Percentiles rank a stretch among this genome's conserved stretches.
phyloP scores from a whole-genome alignment of 2,797 vertebrate genomes.

The Margarornis squamiger region DNA sequence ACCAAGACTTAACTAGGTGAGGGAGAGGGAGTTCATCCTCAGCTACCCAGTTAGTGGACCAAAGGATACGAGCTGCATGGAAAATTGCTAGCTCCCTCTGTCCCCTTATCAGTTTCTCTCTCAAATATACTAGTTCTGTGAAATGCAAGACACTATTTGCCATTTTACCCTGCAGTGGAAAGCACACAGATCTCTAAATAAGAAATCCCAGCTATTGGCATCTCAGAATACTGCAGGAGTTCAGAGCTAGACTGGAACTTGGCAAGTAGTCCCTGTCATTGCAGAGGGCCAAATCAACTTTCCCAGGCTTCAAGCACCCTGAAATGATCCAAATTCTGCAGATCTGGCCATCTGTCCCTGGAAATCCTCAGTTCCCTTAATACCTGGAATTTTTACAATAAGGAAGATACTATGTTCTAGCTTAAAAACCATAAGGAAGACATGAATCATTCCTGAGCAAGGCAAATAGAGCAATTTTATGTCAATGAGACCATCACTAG shows the following conservation, averaged over 20 bases:
- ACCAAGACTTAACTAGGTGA: not conserved
- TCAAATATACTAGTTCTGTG: not conserved
- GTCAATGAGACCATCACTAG: not conserved
- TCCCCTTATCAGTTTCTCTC: not conserved
- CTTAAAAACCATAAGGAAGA: not conserved
- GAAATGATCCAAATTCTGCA: slow-evolving; percentile 59
- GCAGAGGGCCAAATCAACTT: slow-evolving; percentile 67
- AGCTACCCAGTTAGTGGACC: not conserved
- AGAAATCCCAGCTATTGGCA: slow-evolving; percentile 56
- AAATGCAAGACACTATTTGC: not conserved
- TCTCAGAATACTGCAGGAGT: slow-evolving; percentile 48
- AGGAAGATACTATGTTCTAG: slow-evolving; percentile 19
- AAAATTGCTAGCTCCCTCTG: not conserved
- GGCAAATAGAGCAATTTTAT: not conserved
- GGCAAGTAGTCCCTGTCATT: slow-evolving; percentile 55
- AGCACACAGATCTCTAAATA: slow-evolving; percentile 52
- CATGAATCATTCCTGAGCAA: not conserved
- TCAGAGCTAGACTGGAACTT: slow-evolving; percentile 64
- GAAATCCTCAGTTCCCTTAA: slow-evolving; percentile 56
- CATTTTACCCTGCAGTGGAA: slow-evolving; percentile 33
- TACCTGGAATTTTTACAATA: slow-evolving; percentile 61
- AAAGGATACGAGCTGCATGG: not conserved
- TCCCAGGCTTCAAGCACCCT: slow-evolving; percentile 60
- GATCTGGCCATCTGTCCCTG: slow-evolving; percentile 67
- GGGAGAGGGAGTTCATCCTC: not conserved